Conservation (phyloP, 2,113 vertebrate genomes). For the Fulmarus glacialis region DNA sequence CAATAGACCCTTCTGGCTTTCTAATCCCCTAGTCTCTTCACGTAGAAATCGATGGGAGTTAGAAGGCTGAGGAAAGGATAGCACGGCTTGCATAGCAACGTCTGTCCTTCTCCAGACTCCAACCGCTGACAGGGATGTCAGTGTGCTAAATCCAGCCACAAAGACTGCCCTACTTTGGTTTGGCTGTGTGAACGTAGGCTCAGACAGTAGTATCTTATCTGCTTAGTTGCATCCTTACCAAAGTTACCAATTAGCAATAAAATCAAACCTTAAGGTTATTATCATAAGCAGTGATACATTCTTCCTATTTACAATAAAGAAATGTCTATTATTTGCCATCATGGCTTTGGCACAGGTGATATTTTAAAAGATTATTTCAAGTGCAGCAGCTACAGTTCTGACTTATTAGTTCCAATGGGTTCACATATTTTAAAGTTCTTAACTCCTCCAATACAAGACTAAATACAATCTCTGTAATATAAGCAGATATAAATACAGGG, state of each 20-base stretch:
- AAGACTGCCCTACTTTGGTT: background rate
- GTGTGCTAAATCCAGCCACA: background rate
- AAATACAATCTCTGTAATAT: background rate
- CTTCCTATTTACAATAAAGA: background rate
- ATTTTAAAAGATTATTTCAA: background rate
- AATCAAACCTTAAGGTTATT: background rate
- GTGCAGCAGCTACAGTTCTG: background rate
- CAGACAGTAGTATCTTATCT: background rate
- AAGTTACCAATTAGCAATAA: background rate
- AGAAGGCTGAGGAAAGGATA: background rate
- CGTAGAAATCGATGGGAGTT: background rate
- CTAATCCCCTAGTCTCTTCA: background rate
- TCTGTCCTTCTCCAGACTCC: background rate
- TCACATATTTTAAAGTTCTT: background rate
- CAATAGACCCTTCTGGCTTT: background rate
- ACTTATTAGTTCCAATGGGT: background rate
- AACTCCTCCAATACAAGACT: background rate
- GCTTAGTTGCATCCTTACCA: background rate
- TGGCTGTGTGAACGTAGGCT: background rate
- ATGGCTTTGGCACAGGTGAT: background rate
- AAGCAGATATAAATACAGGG: background rate
- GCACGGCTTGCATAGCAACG: background rate
- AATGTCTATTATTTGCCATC: background rate
- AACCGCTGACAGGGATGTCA: background rate
- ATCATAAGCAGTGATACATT: background rate